Conservation (phyloP, 2,113 vertebrate species). For the Cisticola juncidis region DNA sequence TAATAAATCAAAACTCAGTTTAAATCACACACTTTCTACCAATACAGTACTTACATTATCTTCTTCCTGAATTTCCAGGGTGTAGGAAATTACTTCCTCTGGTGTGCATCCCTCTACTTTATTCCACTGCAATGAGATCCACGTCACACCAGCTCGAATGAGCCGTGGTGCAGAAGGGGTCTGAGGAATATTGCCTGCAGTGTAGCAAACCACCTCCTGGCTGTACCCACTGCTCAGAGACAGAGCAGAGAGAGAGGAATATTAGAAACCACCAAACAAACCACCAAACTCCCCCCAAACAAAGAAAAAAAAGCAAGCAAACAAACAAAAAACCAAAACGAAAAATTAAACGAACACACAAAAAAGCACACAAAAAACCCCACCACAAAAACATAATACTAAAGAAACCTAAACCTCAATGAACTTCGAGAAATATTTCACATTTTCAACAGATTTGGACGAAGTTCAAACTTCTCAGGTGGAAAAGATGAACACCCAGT, state of each 20-base stretch:
- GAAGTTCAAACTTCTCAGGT: neutral
- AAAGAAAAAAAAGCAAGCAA: neutral
- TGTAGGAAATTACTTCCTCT: conserved; percentile 91
- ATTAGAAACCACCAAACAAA: neutral
- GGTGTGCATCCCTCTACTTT: conserved; percentile 87
- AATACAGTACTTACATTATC: conserved; percentile 80
- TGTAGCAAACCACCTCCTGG: conserved; percentile 92
- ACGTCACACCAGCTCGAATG: conserved; percentile 88
- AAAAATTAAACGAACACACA: neutral
- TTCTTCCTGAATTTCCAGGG: conserved; percentile 95
- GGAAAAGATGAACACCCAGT: neutral
- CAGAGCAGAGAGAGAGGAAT: neutral
- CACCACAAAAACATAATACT: neutral
- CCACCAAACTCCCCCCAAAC: neutral
- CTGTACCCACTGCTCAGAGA: conserved; percentile 85
- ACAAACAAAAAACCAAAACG: no score
- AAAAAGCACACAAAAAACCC: neutral
- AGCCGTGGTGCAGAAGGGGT: conserved; percentile 90
- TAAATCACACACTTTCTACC: rapidly evolving
- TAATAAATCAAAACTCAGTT: neutral
- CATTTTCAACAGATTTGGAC: neutral
- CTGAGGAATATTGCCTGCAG: conserved; percentile 90
- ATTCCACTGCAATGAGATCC: conserved; percentile 92
- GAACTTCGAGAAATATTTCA: neutral
- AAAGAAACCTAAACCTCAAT: neutral